phyloP scores from a whole-genome alignment of 2,113 vertebrate genomes.

The Callionymus lyra region DNA sequence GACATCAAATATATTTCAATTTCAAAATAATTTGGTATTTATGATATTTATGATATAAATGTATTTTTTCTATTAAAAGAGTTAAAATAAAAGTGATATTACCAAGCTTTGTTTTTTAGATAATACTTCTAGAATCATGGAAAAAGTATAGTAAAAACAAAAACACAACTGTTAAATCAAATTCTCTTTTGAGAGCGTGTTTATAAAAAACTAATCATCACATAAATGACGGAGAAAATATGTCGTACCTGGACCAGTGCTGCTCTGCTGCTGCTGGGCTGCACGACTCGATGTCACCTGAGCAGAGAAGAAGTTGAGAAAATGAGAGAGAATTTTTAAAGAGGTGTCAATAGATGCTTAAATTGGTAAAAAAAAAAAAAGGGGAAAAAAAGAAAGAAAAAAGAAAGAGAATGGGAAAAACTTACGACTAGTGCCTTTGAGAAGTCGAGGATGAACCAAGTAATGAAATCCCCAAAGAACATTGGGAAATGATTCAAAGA shows the following conservation, averaged over 20 bases:
- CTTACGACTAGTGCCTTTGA: slow-evolving; percentile 32
- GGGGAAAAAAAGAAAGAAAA: slow-evolving; percentile 16
- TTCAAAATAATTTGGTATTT: too few species aligned
- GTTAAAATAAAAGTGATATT: too few species aligned
- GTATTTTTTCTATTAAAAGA: too few species aligned
- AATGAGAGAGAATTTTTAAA: neutral
- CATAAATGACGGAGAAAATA: neutral
- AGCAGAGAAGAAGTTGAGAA: slow-evolving; percentile 8
- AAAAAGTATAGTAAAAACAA: too few species aligned
- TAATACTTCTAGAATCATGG: too few species aligned
- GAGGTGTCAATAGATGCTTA: slow-evolving; percentile 4
- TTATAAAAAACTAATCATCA: too few species aligned
- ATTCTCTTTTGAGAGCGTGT: too few species aligned
- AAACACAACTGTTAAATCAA: too few species aligned
- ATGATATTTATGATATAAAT: too few species aligned
- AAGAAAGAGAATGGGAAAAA: slow-evolving; percentile 18
- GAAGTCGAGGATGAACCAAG: slow-evolving; percentile 15
- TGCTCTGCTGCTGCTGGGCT: slow-evolving; percentile 68
- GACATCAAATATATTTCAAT: too few species aligned
- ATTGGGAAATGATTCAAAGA: slow-evolving; percentile 22
- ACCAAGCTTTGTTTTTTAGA: too few species aligned
- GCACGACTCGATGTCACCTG: slow-evolving; percentile 80
- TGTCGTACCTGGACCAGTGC: slow-evolving; percentile 54
- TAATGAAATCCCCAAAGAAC: slow-evolving; percentile 41
- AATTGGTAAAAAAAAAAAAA: slow-evolving; percentile 8